phyloP scores from a whole-genome alignment of 1,140 invertebrate species.

The Lasaia peninsularis region DNA sequence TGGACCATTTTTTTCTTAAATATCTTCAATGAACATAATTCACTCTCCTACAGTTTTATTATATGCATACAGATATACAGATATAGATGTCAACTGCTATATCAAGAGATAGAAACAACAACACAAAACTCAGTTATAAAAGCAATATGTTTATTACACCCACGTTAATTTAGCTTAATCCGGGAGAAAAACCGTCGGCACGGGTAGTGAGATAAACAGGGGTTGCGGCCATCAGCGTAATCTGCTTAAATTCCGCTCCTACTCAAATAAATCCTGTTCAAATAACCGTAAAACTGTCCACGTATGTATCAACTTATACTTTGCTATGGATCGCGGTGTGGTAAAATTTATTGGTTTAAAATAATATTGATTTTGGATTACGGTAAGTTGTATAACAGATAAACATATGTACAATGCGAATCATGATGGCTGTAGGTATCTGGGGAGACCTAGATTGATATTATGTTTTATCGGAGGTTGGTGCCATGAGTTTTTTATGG shows the following conservation, averaged over 20 bases:
- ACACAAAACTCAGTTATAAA: neutral
- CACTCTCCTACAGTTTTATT: too few species aligned
- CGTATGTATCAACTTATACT: constrained; percentile 33
- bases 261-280: constrained; percentile 45
- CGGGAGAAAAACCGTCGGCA: constrained; percentile 25
- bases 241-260: constrained; percentile 41
- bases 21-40: too few species aligned
- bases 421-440: too few species aligned
- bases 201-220: constrained; percentile 31
- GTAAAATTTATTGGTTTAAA: constrained; percentile 20
- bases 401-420: too few species aligned
- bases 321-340: constrained; percentile 35
- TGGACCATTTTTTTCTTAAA: too few species aligned
- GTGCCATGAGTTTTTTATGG: too few species aligned
- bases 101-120: neutral
- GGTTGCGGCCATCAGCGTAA: constrained; percentile 29
- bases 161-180: constrained; percentile 22
- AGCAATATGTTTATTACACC: neutral
- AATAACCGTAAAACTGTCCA: constrained; percentile 45
- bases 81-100: too few species aligned
- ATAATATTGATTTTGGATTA: neutral
- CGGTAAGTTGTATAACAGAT: too few species aligned
- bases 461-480: too few species aligned
- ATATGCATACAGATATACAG: too few species aligned
- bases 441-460: too few species aligned